Percentiles rank a stretch among this genome's conserved stretches.
Conservation (phyloP, 1,140 invertebrate genomes). For the Himalopsyche phryganea region DNA sequence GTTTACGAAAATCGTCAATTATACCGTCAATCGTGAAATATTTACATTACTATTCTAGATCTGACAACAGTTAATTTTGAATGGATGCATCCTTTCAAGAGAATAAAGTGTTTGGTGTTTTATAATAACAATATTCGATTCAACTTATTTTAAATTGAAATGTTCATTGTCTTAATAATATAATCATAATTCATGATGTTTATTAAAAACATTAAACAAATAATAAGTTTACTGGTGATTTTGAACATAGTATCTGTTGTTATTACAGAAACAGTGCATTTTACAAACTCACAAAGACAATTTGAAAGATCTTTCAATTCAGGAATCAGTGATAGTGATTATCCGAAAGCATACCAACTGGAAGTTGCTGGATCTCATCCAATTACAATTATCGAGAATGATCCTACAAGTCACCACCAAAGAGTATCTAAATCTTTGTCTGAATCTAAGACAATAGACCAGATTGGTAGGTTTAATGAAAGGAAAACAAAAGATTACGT, state of each 20-base stretch:
- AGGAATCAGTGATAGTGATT: background rate
- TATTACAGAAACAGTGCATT: conserved; percentile 28
- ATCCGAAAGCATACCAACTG: conserved; percentile 41
- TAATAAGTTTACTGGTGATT: background rate
- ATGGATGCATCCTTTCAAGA: too few species aligned
- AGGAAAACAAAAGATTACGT: conserved; percentile 39
- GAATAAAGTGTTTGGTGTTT: too few species aligned
- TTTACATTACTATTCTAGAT: too few species aligned
- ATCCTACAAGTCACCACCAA: conserved; percentile 29
- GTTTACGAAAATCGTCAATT: too few species aligned
- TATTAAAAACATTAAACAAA: too few species aligned
- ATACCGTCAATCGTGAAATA: too few species aligned
- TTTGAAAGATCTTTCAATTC: conserved; percentile 23
- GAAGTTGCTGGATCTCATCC: conserved; percentile 53
- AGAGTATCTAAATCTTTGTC: conserved; percentile 28
- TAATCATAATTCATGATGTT: too few species aligned
- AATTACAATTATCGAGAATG: conserved; percentile 53
- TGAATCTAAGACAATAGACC: background rate
- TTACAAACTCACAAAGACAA: conserved; percentile 29
- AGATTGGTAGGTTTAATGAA: conserved; percentile 21
- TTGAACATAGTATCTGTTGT: background rate
- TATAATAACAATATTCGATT: too few species aligned
- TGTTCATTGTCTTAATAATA: too few species aligned
- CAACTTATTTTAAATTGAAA: too few species aligned
- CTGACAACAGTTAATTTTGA: too few species aligned